Base-by-base conservation (phyloP, 2,113 vertebrate species). In the Oxygymnocypris stewartii region DNA sequence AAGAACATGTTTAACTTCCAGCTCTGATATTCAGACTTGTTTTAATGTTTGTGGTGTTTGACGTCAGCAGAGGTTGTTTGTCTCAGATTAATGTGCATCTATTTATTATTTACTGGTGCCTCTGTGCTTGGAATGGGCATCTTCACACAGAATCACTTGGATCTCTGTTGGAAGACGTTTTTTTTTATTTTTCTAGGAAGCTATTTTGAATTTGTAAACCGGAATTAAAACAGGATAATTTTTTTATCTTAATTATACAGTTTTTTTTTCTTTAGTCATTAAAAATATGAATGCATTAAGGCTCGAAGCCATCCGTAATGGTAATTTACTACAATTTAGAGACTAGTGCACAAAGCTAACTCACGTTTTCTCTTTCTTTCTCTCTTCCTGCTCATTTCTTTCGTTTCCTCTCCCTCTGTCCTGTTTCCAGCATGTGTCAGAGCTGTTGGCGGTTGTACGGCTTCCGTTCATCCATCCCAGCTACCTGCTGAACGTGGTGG, bases 381-480 rank as follows among this genome's bases (percentile, higher is more conserved):
- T 54, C 6, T 20, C 16, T 18, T 54, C 51, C 51, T 2, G 6
- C 51, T 54, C 16, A 20, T 18, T 54, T 54, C 49, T 75, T 77
- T 84, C 6, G 4, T 76, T 65, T 54, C 20, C 12, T 23, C 77
- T 83, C 31, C 74, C 18, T 42, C 23, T 18, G 59, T 85, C 37
- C 6, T 65, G 7, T 82, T 35, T 65, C 0, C 94, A 99, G 98
- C 94, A 97, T 0, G 92, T 97, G 0, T 96, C 98, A 0, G 98
- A 98, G 93, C 90, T 99, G 87, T 88, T 99, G 94, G 98, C 97
- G 0, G 96, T 96, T 77, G 98, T 99, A 76, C 96, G 98, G 44
- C 96, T 99, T 6, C 98, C 98, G 84, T 99, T 99, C 95, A 99
- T 99, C 94, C 98, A 99, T 89, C 98, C 98, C 90, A 98, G 97